phyloP scores from a whole-genome alignment of 2,888 invertebrate genomes.

The Nomada hirtipes region DNA sequence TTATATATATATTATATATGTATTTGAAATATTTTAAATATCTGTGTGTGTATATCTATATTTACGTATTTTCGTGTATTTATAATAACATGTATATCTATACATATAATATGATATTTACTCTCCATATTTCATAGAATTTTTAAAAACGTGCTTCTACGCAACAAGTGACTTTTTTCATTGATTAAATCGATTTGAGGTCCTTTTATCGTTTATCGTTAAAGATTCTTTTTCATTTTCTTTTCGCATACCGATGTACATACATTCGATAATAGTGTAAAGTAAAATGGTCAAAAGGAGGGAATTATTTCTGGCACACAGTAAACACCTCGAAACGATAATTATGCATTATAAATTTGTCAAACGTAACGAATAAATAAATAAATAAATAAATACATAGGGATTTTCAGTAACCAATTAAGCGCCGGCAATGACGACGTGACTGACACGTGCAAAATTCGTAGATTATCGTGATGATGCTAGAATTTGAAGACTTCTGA shows the following conservation, averaged over 20 bases:
- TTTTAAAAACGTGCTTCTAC: slow-evolving; percentile 72
- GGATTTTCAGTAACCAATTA: slow-evolving; percentile 24
- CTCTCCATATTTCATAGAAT: slow-evolving; percentile 73
- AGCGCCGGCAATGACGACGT: slow-evolving; percentile 13
- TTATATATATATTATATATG: slow-evolving; percentile 58
- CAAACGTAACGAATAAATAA: slow-evolving; percentile 43
- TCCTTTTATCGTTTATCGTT: slow-evolving; percentile 36
- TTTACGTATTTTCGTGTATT: slow-evolving; percentile 49
- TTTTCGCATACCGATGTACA: neutral
- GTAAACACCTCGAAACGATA: neutral
- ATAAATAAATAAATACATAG: slow-evolving; percentile 55
- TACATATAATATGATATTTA: slow-evolving; percentile 65
- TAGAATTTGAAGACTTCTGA: slow-evolving; percentile 46
- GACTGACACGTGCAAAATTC: slow-evolving; percentile 24
- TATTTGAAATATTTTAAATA: slow-evolving; percentile 60
- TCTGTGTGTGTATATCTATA: slow-evolving; percentile 47
- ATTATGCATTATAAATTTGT: neutral
- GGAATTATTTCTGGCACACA: neutral
- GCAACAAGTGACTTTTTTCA: slow-evolving; percentile 72
- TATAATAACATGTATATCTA: slow-evolving; percentile 63
- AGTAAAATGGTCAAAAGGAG: slow-evolving; percentile 7
- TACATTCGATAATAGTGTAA: slow-evolving; percentile 19
- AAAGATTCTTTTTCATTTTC: slow-evolving; percentile 3
- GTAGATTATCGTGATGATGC: slow-evolving; percentile 28
- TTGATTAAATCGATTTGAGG: slow-evolving; percentile 59